phyloP scores from a whole-genome alignment of 35 echinoderm and acorn worm species.

The Amphiura filiformis region DNA sequence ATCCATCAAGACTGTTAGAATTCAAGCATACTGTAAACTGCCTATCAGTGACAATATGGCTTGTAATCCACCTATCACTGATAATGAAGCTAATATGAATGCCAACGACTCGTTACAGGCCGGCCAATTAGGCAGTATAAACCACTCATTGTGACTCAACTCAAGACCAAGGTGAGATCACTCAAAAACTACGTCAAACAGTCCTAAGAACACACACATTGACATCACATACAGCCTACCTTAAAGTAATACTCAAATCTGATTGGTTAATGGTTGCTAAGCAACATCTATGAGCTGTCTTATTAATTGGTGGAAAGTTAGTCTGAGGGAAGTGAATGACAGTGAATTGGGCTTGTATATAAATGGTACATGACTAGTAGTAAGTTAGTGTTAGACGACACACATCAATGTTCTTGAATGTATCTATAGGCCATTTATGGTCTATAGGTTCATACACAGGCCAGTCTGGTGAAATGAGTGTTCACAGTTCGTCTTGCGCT shows the following conservation, averaged over 20 bases:
- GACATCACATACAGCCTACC: neutral
- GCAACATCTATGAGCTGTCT: neutral
- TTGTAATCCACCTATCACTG: too few species aligned
- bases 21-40: too few species aligned
- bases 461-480: too few species aligned
- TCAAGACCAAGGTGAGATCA: neutral
- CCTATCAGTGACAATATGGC: too few species aligned
- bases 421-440: too few species aligned
- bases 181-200: neutral
- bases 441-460: too few species aligned
- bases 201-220: neutral
- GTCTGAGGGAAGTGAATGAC: neutral
- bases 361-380: too few species aligned
- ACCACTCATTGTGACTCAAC: neutral
- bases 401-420: too few species aligned
- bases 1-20: too few species aligned
- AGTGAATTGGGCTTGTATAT: neutral
- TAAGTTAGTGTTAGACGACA: too few species aligned
- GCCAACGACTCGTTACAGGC: neutral
- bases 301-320: constrained; percentile 5
- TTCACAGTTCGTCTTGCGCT: too few species aligned
- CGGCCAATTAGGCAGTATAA: neutral
- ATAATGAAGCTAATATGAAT: neutral
- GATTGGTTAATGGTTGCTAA: constrained; percentile 6
- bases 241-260: neutral